A percentile compares a stretch with the other conserved stretches of the same genome.
phyloP scores from a whole-genome alignment of 2,797 vertebrate species.

The Acrossocheilus wenchowensis region DNA sequence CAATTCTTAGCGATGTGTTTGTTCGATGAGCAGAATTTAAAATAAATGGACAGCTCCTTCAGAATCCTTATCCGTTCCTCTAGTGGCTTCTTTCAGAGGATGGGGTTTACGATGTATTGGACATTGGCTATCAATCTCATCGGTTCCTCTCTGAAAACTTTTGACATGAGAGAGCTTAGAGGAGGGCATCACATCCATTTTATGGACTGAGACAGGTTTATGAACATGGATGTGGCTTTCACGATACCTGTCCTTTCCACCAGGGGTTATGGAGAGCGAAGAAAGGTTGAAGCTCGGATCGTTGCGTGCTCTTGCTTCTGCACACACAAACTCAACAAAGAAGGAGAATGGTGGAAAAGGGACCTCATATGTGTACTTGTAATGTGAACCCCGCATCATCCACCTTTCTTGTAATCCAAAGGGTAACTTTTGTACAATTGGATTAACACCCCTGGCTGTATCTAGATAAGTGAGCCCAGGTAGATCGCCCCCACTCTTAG shows the following conservation, averaged over 20 bases:
- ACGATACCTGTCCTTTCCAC: too few relatives aligned
- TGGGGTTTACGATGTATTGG: neutral
- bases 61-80: neutral
- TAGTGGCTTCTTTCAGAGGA: neutral
- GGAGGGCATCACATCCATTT: neutral
- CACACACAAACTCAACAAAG: constrained; percentile 2
- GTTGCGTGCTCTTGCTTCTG: neutral
- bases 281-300: neutral
- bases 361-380: neutral
- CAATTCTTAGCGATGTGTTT: neutral
- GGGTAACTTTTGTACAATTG: too few relatives aligned
- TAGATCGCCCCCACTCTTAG: neutral
- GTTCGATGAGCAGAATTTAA: neutral
- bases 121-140: neutral
- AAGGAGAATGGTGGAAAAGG: neutral
- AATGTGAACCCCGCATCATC: too few relatives aligned
- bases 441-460: too few relatives aligned
- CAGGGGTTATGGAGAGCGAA: neutral
- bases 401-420: too few relatives aligned
- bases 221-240: constrained; percentile 1
- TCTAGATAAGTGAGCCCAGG: neutral
- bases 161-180: neutral
- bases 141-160: neutral
- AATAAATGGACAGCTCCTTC: neutral
- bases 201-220: neutral